Percentiles rank a stretch among this genome's conserved stretches.
These are phyloP conservation scores for Chascanopsetta lugubris DNA, from an alignment of 2,113 vertebrate genomes.

Conservation along the genomic window DNA sequence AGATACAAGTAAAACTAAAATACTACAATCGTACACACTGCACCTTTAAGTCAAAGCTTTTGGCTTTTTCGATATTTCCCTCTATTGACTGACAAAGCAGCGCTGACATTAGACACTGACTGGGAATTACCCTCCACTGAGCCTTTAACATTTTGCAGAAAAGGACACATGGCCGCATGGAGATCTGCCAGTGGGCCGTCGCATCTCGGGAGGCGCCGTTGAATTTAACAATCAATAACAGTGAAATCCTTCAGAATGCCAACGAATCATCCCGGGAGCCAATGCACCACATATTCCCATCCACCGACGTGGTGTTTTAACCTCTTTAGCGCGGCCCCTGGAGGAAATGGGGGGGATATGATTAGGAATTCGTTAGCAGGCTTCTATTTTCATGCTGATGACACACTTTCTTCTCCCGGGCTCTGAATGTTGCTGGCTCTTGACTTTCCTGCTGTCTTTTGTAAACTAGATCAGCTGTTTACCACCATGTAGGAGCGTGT, in stretches of 20 bases:
- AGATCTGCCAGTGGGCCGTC: slow-evolving; percentile 50
- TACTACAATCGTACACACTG: too few relatives aligned
- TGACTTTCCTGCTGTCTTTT: slow-evolving; percentile 80
- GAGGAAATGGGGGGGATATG: slow-evolving; percentile 80
- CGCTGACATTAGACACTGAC: slow-evolving; percentile 29
- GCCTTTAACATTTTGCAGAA: slow-evolving; percentile 68
- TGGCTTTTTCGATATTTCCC: slow-evolving; percentile 54
- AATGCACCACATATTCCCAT: slow-evolving; percentile 80
- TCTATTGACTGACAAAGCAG: slow-evolving; percentile 53
- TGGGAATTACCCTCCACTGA: slow-evolving; percentile 42
- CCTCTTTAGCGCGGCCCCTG: slow-evolving; percentile 80
- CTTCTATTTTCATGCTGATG: slow-evolving; percentile 87
- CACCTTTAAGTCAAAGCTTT: slow-evolving; percentile 51
- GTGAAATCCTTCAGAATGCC: slow-evolving; percentile 70
- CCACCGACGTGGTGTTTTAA: slow-evolving; percentile 76
- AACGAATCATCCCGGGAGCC: slow-evolving; percentile 74
- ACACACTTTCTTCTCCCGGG: slow-evolving; percentile 82
- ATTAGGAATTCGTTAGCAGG: slow-evolving; percentile 84
- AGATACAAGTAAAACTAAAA: too few relatives aligned
- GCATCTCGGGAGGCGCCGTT: slow-evolving; percentile 49
- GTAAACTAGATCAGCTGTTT: slow-evolving; percentile 82
- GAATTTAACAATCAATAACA: slow-evolving; percentile 74
- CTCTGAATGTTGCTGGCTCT: slow-evolving; percentile 77
- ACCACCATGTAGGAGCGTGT: slow-evolving; percentile 65
- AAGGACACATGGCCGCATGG: slow-evolving; percentile 46